These are phyloP conservation scores for Enoplosus armatus DNA, from an alignment of 2,797 vertebrate species.

Conservation along the genomic window DNA sequence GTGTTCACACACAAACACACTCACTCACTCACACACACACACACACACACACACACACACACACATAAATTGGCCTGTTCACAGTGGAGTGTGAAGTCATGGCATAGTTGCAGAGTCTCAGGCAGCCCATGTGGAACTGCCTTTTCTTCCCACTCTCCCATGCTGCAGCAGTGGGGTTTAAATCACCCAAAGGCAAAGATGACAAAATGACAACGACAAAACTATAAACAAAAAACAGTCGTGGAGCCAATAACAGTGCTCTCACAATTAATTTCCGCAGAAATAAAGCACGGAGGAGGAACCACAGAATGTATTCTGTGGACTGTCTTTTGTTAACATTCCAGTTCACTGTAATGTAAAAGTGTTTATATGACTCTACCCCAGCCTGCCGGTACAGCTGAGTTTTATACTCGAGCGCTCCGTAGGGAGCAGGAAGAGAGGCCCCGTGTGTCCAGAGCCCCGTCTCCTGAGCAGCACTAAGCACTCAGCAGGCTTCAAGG, in stretches of 20 bases:
- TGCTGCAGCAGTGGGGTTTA: conserved; percentile 43
- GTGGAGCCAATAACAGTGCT: conserved; percentile 30
- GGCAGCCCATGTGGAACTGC: conserved; percentile 52
- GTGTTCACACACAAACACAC: conserved; percentile 42
- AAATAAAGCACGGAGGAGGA: conserved; percentile 35
- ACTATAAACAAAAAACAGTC: conserved; percentile 44
- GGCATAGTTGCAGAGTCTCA: conserved; percentile 49
- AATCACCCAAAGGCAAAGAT: conserved; percentile 49
- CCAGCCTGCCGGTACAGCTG: conserved; percentile 66
- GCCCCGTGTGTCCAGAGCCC: conserved; percentile 74
- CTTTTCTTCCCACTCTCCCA: conserved; percentile 50
- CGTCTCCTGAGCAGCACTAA: conserved; percentile 78
- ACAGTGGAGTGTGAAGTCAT: conserved; percentile 71
- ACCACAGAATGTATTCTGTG: conserved; percentile 41
- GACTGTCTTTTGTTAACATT: conserved; percentile 71
- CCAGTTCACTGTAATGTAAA: conserved; percentile 77
- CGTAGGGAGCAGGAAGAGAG: conserved; percentile 82
- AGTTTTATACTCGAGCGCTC: conserved; percentile 74
- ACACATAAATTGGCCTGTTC: conserved; percentile 47
- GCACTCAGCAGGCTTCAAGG: conserved; percentile 84
- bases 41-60: conserved; percentile 18
- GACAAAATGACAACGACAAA: conserved; percentile 59
- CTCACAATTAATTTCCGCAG: conserved; percentile 33
- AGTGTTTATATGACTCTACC: conserved; percentile 77
- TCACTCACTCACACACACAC: conserved; percentile 18